Evolutionary conservation across 2,113 vertebrate species (phyloP).

Genomic region (Sclerurus mexicanus): DNA sequence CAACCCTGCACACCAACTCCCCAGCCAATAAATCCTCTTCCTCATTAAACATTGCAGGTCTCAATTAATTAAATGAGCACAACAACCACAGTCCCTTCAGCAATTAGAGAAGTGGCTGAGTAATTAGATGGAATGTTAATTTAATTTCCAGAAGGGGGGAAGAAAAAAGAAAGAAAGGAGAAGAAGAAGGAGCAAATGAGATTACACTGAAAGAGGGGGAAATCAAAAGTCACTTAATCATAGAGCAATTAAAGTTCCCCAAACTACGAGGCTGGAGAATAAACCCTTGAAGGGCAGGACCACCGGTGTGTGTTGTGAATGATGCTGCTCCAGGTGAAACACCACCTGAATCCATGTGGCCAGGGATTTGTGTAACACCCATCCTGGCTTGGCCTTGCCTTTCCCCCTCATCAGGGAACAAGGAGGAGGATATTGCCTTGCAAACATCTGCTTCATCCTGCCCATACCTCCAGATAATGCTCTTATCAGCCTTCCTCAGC

Average conservation of each 20-base stretch:
- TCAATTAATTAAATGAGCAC: slow-evolving; percentile 51
- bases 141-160: slow-evolving; percentile 26
- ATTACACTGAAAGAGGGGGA: slow-evolving; percentile 28
- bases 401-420: fast-evolving
- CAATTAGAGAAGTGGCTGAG: slow-evolving; percentile 59
- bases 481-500: slow-evolving; percentile 35
- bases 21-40: slow-evolving; percentile 22
- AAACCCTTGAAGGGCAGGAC: neutral
- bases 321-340: neutral
- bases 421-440: neutral
- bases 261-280: neutral
- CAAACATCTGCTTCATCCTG: neutral
- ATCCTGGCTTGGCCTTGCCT: neutral
- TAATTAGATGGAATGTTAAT: slow-evolving; percentile 66
- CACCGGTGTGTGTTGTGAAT: neutral
- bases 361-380: neutral
- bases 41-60: neutral
- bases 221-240: slow-evolving; percentile 56
- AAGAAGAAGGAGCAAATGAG: slow-evolving; percentile 16
- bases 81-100: slow-evolving; percentile 1
- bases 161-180: neutral
- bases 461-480: neutral
- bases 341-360: fast-evolving
- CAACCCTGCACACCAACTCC: neutral
- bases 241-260: slow-evolving; percentile 15